Evolutionary conservation across 2,888 invertebrate genomes (phyloP), one percentile per base, ranked within the genome.

Genomic region (Pollenia griseotomentosa): DNA sequence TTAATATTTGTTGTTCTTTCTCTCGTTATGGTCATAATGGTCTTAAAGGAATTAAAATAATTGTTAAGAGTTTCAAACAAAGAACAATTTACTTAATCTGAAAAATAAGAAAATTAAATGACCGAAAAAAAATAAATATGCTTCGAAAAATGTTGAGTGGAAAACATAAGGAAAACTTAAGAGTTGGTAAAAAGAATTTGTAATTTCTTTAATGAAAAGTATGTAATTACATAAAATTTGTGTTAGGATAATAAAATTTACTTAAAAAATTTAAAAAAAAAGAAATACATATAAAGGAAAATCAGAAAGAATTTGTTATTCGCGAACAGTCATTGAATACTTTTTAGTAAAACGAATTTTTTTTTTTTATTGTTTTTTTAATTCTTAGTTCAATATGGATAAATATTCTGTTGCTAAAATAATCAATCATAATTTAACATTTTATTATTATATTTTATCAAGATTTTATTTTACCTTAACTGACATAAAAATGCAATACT

Each of bases 31-130:
- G n/a, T 1, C 40, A 40, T 48, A 48, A 74, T 70, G 55, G 63
- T 63, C 70, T 75, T 71, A 83, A 63, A 63, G 70, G 82, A 75
- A 82, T 75, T 77, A 77, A 63, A 63, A 71, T 77, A 55, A 77
- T 83, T 70, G 46, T 57, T 11, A 11, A 65, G 53, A 77, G 53
- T 65, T 63, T 70, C 2, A 23, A 83, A 63, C 51, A 75, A 68
- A 40, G 40, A 75, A 46, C 55, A 40, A 83, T 70, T 77, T 83
- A 53, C 16, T 63, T 77, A 71, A 77, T 77, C 70, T 63, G 61
- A 16, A 75, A 66, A 53, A 33, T n/a, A 70, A 11, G 46, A 53
- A 59, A 74, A 66, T 42, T 68, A 53, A 82, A 82, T 73, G 73
- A 74, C 40, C 65, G 71, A 51, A 48, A 68, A 51, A 68, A 51